Base-by-base conservation (phyloP, 2,888 invertebrate species). In the Drosophila prostipennis region DNA sequence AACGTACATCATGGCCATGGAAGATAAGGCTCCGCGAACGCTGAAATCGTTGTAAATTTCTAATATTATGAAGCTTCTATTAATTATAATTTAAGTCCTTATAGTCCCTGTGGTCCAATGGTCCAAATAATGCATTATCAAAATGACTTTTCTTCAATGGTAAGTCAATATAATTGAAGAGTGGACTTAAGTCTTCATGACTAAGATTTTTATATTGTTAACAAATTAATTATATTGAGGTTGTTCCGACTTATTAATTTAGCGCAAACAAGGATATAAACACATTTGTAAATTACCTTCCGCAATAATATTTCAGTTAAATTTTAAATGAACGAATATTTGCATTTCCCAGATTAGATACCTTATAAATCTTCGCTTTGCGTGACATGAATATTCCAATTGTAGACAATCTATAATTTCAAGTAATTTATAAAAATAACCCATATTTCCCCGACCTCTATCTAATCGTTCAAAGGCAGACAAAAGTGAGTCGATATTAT, bases 11-110 rank as follows among this genome's bases (percentile, higher is more conserved):
- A 82, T 78, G 43, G 89, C 74, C 63, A 90, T 64, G 6, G 91
- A 89, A 6, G 89, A 81, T 6, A 91, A 58, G 3, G 84, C 78
- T 6, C 91, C 91, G 5, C 91, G 91, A 36, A 85, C 68, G 55
- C 84, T 85, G 49, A 1, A 46, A 52, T 26, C 6, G 14, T 7
- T 23, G 5, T 34, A 19, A 48, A 42, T 13, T 13, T 10, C 7
- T 11, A 5, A 8, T 16, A 16, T 16, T 42, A 19, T 26, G 2
- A 6, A 26, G 26, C 2, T 26, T 26, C 26, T 26, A 23, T 23
- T 2, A 23, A 23, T 23, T 23, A 23, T 23, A 0, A 0, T 23
- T 23, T 2, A 23, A 23, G 23, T 23, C 23, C 23, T 23, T 23
- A 2, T 3, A 23, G 19, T 19, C 19, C 19, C n/a, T n/a, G n/a